phyloP scores from a whole-genome alignment of 2,797 vertebrate species.

The Gephyroberyx darwinii region DNA sequence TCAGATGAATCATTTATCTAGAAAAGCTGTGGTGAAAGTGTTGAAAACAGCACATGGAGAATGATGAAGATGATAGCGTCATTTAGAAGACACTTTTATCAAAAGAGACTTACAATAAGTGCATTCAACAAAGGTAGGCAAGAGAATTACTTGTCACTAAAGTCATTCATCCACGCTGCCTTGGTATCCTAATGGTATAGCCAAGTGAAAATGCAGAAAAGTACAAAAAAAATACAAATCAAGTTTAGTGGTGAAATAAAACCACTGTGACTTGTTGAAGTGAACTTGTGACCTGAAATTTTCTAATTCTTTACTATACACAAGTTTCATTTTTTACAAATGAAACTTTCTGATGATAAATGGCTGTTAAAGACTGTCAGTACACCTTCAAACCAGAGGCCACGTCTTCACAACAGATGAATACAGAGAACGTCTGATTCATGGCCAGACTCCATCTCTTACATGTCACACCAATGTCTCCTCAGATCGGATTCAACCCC shows the following conservation, averaged over 20 bases:
- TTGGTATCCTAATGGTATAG: background rate
- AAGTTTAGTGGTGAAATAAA: background rate
- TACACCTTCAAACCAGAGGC: too few relatives aligned
- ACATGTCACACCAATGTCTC: slow-evolving; percentile 14
- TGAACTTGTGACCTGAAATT: background rate
- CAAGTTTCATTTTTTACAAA: too few relatives aligned
- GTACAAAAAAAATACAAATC: background rate
- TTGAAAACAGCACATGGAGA: background rate
- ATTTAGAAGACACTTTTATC: too few relatives aligned
- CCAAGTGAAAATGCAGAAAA: background rate
- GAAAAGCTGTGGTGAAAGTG: background rate
- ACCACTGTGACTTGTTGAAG: background rate
- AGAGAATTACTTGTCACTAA: too few relatives aligned
- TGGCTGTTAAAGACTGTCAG: too few relatives aligned
- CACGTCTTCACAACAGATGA: too few relatives aligned
- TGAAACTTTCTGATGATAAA: too few relatives aligned
- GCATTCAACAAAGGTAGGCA: too few relatives aligned
- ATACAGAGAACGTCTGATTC: background rate
- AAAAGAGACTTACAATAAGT: too few relatives aligned
- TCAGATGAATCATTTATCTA: too few relatives aligned
- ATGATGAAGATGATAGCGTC: background rate
- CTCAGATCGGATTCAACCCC: slow-evolving; percentile 91
- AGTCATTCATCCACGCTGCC: too few relatives aligned
- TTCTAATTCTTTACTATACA: background rate
- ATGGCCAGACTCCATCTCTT: background rate